Base-by-base conservation (phyloP, 2,888 invertebrate genomes). In the Pogonocherus hispidulus region DNA sequence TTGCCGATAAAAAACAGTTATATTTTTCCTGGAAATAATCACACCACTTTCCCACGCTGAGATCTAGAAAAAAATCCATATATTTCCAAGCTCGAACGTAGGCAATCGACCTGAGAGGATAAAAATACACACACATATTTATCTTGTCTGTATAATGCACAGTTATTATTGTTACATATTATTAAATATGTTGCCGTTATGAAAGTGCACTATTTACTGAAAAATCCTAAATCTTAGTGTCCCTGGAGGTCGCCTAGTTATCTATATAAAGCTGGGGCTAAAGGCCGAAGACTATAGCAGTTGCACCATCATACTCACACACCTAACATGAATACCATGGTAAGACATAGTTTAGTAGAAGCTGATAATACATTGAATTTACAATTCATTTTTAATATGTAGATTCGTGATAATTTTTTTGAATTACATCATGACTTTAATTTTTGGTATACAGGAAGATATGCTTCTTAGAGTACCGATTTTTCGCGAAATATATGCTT, bases 281-380 rank as follows among this genome's bases (percentile, higher is more conserved):
- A 18, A 32, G n/a, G 3, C 20, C 47, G 6, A n/a, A 32, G 32
- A 11, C 19, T 41, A 59, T 27, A 52, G n/a, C 51, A 63, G 37
- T 52, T 63, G 32, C 23, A 18, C 18, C 11, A 27, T 49, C 11
- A 37, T 57, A 59, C n/a, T 32, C 59, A 59, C 49, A 22, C 14
- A 23, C 32, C 51, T 22, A 57, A 16, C 32, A 63, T 63, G 62
- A 63, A 63, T 11, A 41, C 62, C 19, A 23, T 63, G 62, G 62
- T 63, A 63, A 63, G 62, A 52, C 5, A 32, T 49, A 23, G 23
- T 46, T 46, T 41, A 9, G 16, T 11, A n/a, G n/a, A n/a, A n/a
- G n/a, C n/a, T n/a, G n/a, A n/a, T n/a, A n/a, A n/a, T n/a, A n/a
- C n/a, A n/a, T n/a, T n/a, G n/a, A n/a, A n/a, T n/a, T n/a, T n/a